Percentiles rank a stretch among this genome's conserved stretches.
phyloP scores from a whole-genome alignment of 2,113 vertebrate species.

The Marmota flaviventris region DNA sequence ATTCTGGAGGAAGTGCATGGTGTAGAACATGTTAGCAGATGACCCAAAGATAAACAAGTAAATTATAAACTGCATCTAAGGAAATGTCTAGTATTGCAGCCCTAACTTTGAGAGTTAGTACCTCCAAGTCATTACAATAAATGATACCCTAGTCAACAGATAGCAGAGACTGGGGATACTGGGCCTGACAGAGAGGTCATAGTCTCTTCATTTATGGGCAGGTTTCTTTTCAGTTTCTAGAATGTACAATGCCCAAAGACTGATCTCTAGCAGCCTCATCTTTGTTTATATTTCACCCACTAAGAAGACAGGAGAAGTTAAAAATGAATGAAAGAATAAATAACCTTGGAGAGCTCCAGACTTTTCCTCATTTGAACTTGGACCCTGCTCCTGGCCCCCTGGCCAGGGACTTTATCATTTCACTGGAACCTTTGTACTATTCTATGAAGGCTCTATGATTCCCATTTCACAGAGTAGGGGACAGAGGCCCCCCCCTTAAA shows the following conservation, averaged over 20 bases:
- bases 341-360: neutral
- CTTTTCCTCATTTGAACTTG: constrained; percentile 31
- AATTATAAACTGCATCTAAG: neutral
- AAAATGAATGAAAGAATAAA: neutral
- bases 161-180: neutral
- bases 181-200: neutral
- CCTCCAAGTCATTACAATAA: neutral
- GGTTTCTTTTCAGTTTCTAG: neutral
- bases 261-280: neutral
- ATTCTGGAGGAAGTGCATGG: constrained; percentile 45
- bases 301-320: constrained; percentile 44
- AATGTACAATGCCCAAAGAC: neutral
- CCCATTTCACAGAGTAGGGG: neutral
- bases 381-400: neutral
- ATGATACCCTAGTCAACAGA: neutral
- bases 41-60: constrained; percentile 52
- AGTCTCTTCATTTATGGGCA: neutral
- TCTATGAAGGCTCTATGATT: neutral
- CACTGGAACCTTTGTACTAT: neutral
- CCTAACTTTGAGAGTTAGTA: neutral
- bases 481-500: neutral
- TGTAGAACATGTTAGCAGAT: constrained; percentile 48
- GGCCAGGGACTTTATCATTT: neutral
- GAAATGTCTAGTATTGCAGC: neutral
- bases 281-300: constrained; percentile 7